Conservation (phyloP, 2,888 invertebrate species). For the Epinotia brunnichana region DNA sequence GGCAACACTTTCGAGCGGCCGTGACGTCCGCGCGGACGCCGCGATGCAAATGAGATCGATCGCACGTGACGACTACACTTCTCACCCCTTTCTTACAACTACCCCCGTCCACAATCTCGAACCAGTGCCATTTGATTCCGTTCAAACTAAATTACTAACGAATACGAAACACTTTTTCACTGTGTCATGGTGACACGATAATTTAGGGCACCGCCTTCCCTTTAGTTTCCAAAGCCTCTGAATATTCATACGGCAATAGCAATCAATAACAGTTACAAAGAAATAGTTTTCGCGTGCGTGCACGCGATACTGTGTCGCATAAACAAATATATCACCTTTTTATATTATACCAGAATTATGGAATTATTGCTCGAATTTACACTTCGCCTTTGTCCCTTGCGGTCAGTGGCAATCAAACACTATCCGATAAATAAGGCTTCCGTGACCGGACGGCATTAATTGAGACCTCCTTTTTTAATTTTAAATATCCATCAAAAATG, state of each 20-base stretch:
- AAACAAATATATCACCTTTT: conserved; percentile 81
- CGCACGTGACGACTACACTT: conserved; percentile 76
- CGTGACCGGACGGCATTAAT: conserved; percentile 80
- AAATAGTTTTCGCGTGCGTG: conserved; percentile 82
- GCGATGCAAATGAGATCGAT: conserved; percentile 81
- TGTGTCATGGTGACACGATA: conserved; percentile 81
- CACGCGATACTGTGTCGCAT: conserved; percentile 82
- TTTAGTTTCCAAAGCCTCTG: conserved; percentile 79
- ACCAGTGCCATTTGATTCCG: conserved; percentile 45
- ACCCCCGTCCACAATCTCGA: conserved; percentile 82
- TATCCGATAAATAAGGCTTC: conserved; percentile 73
- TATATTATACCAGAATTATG: conserved; percentile 72
- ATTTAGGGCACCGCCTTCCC: conserved; percentile 79
- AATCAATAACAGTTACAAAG: conserved; percentile 82
- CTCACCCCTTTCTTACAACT: conserved; percentile 82
- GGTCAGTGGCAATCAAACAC: conserved; percentile 66
- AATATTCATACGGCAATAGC: conserved; percentile 83
- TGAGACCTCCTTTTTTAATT: conserved; percentile 67
- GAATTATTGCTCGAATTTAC: conserved; percentile 68
- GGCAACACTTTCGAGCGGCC: conserved; percentile 79
- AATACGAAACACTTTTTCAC: conserved; percentile 70
- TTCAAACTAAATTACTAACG: conserved; percentile 42
- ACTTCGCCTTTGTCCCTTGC: conserved; percentile 55
- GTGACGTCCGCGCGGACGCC: conserved; percentile 78
- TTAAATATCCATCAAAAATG: conserved; percentile 77